phyloP scores from a whole-genome alignment of 2,113 vertebrate genomes.

The Zapornia atra region DNA sequence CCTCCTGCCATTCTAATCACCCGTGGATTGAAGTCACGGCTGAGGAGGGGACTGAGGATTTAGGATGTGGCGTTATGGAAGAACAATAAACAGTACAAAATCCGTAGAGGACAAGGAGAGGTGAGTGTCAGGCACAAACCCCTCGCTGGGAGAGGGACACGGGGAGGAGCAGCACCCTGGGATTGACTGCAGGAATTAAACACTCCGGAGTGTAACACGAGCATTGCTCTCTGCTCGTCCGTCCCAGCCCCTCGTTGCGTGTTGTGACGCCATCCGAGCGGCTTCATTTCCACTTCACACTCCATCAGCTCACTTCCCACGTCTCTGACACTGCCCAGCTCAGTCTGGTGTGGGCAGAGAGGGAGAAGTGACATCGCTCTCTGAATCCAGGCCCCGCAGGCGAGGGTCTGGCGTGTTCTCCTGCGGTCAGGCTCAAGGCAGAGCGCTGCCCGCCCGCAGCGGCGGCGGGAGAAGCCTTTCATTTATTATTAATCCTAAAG shows the following conservation, averaged over 20 bases:
- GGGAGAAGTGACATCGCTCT: not conserved
- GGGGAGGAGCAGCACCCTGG: rapidly evolving
- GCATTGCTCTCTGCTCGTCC: too few relatives aligned
- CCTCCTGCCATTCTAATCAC: not conserved
- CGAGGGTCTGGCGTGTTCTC: not conserved
- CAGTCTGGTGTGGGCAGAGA: not conserved
- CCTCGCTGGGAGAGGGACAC: not conserved
- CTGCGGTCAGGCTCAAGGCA: not conserved
- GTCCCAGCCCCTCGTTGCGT: not conserved
- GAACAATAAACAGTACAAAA: not conserved
- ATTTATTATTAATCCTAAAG: not conserved
- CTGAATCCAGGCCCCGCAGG: not conserved
- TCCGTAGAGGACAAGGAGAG: not conserved
- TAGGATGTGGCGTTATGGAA: not conserved
- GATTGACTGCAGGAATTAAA: not conserved
- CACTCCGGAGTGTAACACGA: rapidly evolving
- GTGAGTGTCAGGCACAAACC: not conserved
- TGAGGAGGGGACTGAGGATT: not conserved
- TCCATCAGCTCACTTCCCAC: not conserved
- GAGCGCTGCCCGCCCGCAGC: not conserved
- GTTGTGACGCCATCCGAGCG: not conserved
- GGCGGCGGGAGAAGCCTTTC: not conserved
- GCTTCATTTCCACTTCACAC: not conserved
- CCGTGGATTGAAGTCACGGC: not conserved
- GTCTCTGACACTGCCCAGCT: too few relatives aligned